phyloP scores from a whole-genome alignment of 2,113 vertebrate species.

The Aplodontia rufa region DNA sequence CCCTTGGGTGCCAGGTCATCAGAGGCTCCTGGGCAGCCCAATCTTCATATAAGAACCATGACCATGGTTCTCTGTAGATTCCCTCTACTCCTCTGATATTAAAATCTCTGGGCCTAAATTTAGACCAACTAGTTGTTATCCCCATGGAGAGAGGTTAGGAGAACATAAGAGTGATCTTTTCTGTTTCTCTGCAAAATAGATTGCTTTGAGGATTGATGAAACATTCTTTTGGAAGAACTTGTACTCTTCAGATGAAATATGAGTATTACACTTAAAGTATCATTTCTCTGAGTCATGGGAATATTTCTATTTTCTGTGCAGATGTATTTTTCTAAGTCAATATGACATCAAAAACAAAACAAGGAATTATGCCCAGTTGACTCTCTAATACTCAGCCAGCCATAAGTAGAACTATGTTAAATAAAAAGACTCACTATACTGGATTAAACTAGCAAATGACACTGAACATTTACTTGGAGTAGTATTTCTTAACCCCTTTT shows the following conservation, averaged over 20 bases:
- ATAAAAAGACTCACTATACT: background rate
- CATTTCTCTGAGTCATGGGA: background rate
- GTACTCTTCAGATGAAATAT: constrained; percentile 7
- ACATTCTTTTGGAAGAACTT: constrained; percentile 20
- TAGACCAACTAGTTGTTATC: constrained; percentile 15
- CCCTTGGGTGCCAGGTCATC: background rate
- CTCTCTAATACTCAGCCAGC: constrained; percentile 18
- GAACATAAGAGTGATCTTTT: background rate
- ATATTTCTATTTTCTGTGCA: constrained; percentile 47
- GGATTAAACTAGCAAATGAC: constrained; percentile 28
- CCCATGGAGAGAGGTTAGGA: background rate
- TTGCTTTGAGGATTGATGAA: constrained; percentile 24
- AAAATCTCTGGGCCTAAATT: background rate
- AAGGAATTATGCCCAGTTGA: constrained; percentile 5
- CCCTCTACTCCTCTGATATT: background rate
- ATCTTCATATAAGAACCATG: background rate
- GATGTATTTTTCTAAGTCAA: background rate
- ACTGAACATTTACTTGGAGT: constrained; percentile 22
- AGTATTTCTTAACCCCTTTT: background rate
- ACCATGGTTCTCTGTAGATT: background rate
- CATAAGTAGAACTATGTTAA: constrained; percentile 40
- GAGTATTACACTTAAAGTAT: constrained; percentile 55
- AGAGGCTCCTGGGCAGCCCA: background rate
- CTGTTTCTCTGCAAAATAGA: background rate
- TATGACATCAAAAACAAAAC: constrained; percentile 18